phyloP scores from a whole-genome alignment of 2,888 invertebrate genomes.

The Drosophila atripex region DNA sequence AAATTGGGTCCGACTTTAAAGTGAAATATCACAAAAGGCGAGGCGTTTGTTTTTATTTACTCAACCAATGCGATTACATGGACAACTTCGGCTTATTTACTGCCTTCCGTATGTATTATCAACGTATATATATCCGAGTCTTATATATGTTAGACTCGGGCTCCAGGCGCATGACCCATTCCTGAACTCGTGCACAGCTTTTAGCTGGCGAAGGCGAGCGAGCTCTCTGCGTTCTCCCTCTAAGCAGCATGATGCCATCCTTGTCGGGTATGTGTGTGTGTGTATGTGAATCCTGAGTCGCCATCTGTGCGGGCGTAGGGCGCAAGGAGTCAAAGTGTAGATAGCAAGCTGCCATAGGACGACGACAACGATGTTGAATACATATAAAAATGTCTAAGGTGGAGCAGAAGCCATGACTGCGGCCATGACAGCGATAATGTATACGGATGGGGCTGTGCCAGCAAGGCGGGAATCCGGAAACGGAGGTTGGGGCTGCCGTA shows the following conservation, averaged over 20 bases:
- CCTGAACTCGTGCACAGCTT: slow-evolving; percentile 72
- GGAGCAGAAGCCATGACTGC: slow-evolving; percentile 83
- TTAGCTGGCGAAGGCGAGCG: slow-evolving; percentile 63
- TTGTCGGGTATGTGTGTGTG: slow-evolving; percentile 46
- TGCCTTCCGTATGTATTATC: slow-evolving; percentile 45
- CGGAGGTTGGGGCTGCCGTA: slow-evolving; percentile 9
- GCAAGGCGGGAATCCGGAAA: slow-evolving; percentile 6
- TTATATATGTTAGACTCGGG: slow-evolving; percentile 48
- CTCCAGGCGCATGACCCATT: slow-evolving; percentile 81
- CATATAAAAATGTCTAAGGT: slow-evolving; percentile 77
- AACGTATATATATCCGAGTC: slow-evolving; percentile 36
- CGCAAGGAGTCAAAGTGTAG: slow-evolving; percentile 70
- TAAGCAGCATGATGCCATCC: slow-evolving; percentile 68
- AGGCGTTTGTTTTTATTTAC: slow-evolving; percentile 58
- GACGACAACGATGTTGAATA: slow-evolving; percentile 73
- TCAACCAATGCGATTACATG: slow-evolving; percentile 38
- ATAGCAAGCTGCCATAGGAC: slow-evolving; percentile 78
- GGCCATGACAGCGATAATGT: slow-evolving; percentile 80
- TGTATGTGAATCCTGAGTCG: slow-evolving; percentile 14
- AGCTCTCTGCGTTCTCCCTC: slow-evolving; percentile 60
- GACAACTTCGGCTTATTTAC: slow-evolving; percentile 56
- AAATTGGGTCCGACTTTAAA: slow-evolving; percentile 41
- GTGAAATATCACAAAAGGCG: slow-evolving; percentile 23
- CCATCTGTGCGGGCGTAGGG: slow-evolving; percentile 51
- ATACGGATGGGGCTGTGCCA: slow-evolving; percentile 39